Conservation (phyloP, 2,113 vertebrate species). For the Ophiodon elongatus region DNA sequence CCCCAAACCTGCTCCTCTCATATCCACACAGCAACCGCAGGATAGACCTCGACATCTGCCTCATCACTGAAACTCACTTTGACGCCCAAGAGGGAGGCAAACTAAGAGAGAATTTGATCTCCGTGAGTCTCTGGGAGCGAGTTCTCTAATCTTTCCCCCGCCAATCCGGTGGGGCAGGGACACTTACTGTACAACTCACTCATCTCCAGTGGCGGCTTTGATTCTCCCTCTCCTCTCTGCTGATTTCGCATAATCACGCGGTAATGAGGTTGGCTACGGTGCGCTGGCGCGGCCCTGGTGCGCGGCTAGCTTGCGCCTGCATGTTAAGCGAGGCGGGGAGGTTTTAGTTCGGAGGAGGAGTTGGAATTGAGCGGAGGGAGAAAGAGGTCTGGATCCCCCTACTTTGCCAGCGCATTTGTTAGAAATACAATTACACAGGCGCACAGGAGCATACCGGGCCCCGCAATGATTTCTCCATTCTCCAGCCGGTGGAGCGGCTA, state of each 20-base stretch:
- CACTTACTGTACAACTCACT: conserved; percentile 75
- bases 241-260: conserved; percentile 77
- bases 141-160: conserved; percentile 66
- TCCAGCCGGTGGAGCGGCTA: conserved; percentile 79
- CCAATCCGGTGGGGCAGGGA: conserved; percentile 61
- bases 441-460: conserved; percentile 75
- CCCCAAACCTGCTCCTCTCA: conserved; percentile 49
- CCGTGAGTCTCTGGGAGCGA: conserved; percentile 37
- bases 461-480: conserved; percentile 82
- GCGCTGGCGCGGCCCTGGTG: conserved; percentile 37
- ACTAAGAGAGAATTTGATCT: conserved; percentile 73
- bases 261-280: conserved; percentile 73
- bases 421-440: conserved; percentile 82
- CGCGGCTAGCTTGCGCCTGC: conserved; percentile 7
- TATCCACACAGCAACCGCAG: conserved; percentile 41
- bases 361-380: conserved; percentile 9
- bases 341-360: conserved; percentile 40
- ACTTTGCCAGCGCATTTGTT: conserved; percentile 74
- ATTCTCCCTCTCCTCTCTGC: conserved; percentile 74
- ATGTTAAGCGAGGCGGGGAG: conserved; percentile 33
- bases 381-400: conserved; percentile 57
- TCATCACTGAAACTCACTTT: conserved; percentile 64
- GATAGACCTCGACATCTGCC: conserved; percentile 58
- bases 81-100: conserved; percentile 63
- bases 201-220: conserved; percentile 73